phyloP scores from a whole-genome alignment of 1,140 invertebrate species.

The Nylanderia fulva region DNA sequence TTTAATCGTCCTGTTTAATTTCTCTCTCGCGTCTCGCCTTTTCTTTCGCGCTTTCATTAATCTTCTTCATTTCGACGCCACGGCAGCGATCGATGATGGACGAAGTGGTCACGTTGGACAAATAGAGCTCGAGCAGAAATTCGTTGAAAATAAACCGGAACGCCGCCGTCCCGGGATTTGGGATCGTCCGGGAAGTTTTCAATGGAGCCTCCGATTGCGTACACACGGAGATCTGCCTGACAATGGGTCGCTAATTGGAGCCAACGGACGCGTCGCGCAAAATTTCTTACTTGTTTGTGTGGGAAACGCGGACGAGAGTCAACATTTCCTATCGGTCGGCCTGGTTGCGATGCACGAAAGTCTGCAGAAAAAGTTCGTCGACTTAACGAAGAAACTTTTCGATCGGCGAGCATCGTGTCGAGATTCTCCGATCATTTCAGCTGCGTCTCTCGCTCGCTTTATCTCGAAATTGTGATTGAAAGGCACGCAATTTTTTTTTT shows the following conservation, averaged over 20 bases:
- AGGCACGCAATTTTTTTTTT: neutral
- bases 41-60: constrained; percentile 49
- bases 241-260: constrained; percentile 51
- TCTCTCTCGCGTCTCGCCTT: neutral
- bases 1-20: neutral
- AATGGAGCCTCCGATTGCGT: constrained; percentile 39
- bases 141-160: constrained; percentile 60
- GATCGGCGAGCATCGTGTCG: neutral
- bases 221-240: constrained; percentile 16
- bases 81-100: constrained; percentile 52
- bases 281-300: constrained; percentile 29
- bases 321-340: neutral
- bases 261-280: constrained; percentile 5
- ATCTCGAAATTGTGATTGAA: neutral
- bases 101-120: constrained; percentile 51
- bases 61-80: constrained; percentile 50
- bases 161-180: neutral
- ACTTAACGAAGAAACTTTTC: constrained; percentile 59
- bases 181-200: constrained; percentile 25
- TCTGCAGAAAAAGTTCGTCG: constrained; percentile 34
- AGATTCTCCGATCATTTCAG: neutral
- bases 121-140: constrained; percentile 60
- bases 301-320: neutral
- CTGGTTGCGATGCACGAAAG: neutral
- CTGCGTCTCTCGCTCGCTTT: neutral